Evolutionary conservation across 2,888 invertebrate genomes (phyloP), one percentile per base, ranked within the genome.

Genomic region (Stegana nigrithorax): DNA sequence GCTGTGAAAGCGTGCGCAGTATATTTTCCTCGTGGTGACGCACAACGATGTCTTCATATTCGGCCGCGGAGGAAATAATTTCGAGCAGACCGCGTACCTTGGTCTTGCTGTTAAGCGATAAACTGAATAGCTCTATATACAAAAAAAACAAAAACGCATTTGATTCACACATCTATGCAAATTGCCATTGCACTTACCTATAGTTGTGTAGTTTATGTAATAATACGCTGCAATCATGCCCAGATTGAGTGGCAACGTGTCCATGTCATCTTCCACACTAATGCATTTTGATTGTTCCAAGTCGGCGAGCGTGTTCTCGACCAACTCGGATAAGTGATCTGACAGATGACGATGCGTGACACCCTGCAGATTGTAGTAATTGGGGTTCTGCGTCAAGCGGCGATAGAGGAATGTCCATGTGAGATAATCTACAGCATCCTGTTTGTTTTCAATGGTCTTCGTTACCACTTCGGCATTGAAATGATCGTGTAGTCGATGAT

Each of bases 191-290:
- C 23, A 80, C 86, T 85, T 81, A 94, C 94, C 94, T 63, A 99
- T 99, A 0, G 99, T 99, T 0, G 98, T 97, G 80, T 99, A 99
- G 86, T 98, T 98, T 79, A 99, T 99, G 87, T 99, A 99, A 86
- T 99, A 99, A 87, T 99, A 99, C 0, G 98, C 97, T 0, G 99
- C 98, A 84, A 99, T 99, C 98, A 99, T 99, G 81, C 99, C 99
- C 83, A 99, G 87, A 88, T 99, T 99, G 32, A 99, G 89, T 0
- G 99, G 97, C 64, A 95, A 89, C 0, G 96, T 94, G 84, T 99
- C 98, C 93, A 99, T 96, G 74, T 99, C 98, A 72, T 99, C 98
- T 83, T 98, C 98, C 6, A 99, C 91, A 56, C 95, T 94, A 73
- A 99, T 97, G 84, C 99, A 99, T 82, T 97, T 97, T 0, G 97